phyloP scores from a whole-genome alignment of 2,888 invertebrate species.

The Euphydryas editha region DNA sequence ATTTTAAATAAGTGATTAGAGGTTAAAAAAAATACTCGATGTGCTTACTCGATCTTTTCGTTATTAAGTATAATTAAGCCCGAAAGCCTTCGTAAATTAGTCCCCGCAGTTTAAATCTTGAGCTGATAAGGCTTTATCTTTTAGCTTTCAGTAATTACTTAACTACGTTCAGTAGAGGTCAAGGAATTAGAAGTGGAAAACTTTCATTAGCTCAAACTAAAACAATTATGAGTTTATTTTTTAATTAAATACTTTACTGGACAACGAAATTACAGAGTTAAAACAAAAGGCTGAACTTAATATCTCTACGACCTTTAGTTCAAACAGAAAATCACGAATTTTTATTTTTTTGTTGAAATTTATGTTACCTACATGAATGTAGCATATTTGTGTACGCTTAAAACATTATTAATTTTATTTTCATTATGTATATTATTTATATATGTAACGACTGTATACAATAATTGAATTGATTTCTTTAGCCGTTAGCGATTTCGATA shows the following conservation, averaged over 20 bases:
- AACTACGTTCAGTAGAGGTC: constrained; percentile 31
- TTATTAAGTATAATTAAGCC: constrained; percentile 25
- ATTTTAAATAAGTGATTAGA: neutral
- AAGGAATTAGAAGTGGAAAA: constrained; percentile 6
- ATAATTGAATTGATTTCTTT: too few relatives aligned
- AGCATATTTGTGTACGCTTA: too few relatives aligned
- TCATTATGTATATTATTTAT: too few relatives aligned
- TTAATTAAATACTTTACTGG: neutral
- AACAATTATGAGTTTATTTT: neutral
- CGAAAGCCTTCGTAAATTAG: constrained; percentile 23
- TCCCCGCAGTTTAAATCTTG: constrained; percentile 26
- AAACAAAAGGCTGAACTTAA: too few relatives aligned
- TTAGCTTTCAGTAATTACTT: constrained; percentile 36
- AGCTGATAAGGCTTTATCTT: constrained; percentile 26
- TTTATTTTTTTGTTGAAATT: too few relatives aligned
- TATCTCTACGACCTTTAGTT: too few relatives aligned
- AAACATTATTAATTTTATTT: too few relatives aligned
- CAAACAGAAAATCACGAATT: too few relatives aligned
- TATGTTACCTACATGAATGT: too few relatives aligned
- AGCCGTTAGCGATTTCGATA: too few relatives aligned
- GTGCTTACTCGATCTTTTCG: neutral
- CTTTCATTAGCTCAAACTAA: neutral
- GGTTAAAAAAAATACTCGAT: constrained; percentile 11
- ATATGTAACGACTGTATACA: too few relatives aligned
- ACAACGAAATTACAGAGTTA: neutral